Conservation (phyloP, 2,113 vertebrate species). For the Scomber japonicus region DNA sequence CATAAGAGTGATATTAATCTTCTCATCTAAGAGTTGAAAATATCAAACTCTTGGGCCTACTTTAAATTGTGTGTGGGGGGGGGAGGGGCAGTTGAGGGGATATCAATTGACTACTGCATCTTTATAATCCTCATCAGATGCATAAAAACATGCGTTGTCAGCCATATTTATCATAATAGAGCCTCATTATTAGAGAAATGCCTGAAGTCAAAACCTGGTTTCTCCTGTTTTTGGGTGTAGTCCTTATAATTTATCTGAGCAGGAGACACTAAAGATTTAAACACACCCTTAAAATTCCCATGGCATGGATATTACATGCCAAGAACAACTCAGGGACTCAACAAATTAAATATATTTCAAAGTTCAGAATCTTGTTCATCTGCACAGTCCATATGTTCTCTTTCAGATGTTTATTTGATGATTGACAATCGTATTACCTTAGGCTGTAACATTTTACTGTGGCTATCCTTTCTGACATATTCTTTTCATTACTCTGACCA, state of each 20-base stretch:
- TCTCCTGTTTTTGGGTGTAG: constrained; percentile 54
- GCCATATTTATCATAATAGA: no score
- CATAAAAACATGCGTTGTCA: neutral
- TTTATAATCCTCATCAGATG: neutral
- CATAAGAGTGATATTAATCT: no score
- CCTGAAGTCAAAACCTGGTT: constrained; percentile 25
- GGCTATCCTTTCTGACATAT: constrained; percentile 8
- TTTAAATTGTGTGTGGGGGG: no score
- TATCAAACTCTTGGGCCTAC: no score
- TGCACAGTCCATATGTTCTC: neutral
- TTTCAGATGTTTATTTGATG: neutral
- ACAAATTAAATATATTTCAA: neutral
- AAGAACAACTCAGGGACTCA: neutral
- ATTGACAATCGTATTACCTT: neutral
- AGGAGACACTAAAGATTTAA: neutral
- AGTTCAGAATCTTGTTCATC: neutral
- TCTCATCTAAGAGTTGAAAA: no score
- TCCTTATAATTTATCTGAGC: constrained; percentile 8
- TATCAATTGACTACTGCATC: neutral
- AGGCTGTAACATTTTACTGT: constrained; percentile 17
- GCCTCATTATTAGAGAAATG: no score
- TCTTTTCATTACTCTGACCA: constrained; percentile 62
- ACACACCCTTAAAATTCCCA: constrained; percentile 38
- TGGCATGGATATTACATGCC: neutral
- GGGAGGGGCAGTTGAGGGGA: neutral